A percentile compares a stretch with the other conserved stretches of the same genome.
Evolutionary conservation across 2,888 invertebrate genomes (phyloP).

Genomic region (Corbicula japonica): DNA sequence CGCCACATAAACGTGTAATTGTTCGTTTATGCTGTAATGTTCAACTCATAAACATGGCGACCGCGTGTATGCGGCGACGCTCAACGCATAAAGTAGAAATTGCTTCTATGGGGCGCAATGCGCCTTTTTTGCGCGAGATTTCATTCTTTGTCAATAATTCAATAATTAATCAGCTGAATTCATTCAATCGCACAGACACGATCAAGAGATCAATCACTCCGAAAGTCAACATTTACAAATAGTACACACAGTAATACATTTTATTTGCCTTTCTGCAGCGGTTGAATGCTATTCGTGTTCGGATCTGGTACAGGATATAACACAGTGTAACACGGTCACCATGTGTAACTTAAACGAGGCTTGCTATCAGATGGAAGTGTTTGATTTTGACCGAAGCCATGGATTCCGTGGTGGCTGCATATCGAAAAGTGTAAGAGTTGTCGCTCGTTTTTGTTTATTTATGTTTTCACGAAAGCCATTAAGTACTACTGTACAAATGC

Average conservation of each 20-base stretch:
- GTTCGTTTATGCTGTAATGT: too few species aligned
- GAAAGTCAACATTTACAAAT: neutral
- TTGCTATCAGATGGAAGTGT: constrained; percentile 12
- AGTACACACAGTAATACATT: neutral
- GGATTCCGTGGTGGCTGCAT: constrained; percentile 5
- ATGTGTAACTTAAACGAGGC: constrained; percentile 19
- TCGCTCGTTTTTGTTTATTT: too few species aligned
- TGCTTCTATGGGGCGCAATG: too few species aligned
- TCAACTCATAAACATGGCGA: too few species aligned
- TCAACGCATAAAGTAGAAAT: too few species aligned
- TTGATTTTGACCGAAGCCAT: constrained; percentile 3
- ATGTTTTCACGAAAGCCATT: too few species aligned
- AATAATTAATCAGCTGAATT: too few species aligned
- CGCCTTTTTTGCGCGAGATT: too few species aligned
- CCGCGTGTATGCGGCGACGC: too few species aligned
- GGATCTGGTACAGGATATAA: constrained; percentile 10
- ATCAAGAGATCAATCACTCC: neutral
- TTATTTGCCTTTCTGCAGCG: constrained; percentile 1
- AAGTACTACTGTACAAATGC: too few species aligned
- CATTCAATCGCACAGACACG: neutral
- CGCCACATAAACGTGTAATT: too few species aligned
- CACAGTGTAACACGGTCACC: neutral
- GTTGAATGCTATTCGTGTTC: constrained; percentile 16
- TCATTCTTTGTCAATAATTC: too few species aligned
- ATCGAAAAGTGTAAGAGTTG: neutral